Evolutionary conservation across 2,888 invertebrate genomes (phyloP), one percentile per base, ranked within the genome.

Genomic region (Masnerella sp.): DNA sequence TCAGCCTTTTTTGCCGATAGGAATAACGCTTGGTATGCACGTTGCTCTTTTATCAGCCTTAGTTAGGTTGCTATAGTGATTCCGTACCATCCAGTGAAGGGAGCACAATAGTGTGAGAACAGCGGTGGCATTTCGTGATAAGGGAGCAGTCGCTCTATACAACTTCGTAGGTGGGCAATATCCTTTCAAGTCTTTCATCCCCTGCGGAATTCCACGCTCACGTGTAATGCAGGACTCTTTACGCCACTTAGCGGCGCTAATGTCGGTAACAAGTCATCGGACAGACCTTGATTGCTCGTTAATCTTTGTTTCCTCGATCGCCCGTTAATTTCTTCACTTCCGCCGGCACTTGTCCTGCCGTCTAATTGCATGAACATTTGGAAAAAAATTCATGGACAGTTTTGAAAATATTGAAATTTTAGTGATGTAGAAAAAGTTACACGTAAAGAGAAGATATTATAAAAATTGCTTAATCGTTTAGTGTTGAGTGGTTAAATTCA

Each of bases 1-100:
- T 56, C 49, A 49, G 62, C 49, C 56, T 65, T 58, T 71, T 61
- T 52, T 61, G 2, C 9, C 47, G 9, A 70, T 62, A 56, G 52
- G 49, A 62, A 51, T 22, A 61, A 54, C 20, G 72, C 61, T 72
- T 72, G 72, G 67, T 72, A 72, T 72, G 67, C 67, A 72, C 67
- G 67, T 56, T 77, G 77, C 76, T 80, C 82, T 81, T 80, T 82
- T 82, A 79, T 78, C 80, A 80, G 78, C 62, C 77, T 76, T 75
- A 77, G 72, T 73, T 70, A 79, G 80, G 86, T 85, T 85, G 85
- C 86, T 84, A 85, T 85, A 84, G 86, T 80, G 83, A 86, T 80
- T 82, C 77, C 79, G 78, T 78, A 78, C 79, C 78, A 77, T 52
- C 62, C 62, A 73, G 59, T 72, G 68, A 59, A 78, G 76, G 78